These are phyloP conservation scores for Xyliphius kryptos DNA, from an alignment of 2,113 vertebrate genomes.

Conservation along the genomic window DNA sequence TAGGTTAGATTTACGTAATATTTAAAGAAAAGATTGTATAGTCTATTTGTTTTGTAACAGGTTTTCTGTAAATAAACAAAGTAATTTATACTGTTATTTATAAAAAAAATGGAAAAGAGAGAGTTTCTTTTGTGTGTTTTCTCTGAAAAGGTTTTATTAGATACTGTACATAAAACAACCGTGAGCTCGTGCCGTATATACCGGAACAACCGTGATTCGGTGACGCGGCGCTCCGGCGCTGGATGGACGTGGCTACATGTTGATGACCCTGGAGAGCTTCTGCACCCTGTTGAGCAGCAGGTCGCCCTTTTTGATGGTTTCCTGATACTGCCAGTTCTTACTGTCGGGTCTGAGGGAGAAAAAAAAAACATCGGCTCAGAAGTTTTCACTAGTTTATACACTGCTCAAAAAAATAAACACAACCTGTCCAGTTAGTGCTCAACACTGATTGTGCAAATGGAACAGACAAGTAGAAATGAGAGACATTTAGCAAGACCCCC, in stretches of 20 bases:
- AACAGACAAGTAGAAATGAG: too few species aligned
- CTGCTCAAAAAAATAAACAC: too few species aligned
- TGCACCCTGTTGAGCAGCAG: slow-evolving; percentile 96
- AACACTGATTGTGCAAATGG: too few species aligned
- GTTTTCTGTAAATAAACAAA: slow-evolving; percentile 99
- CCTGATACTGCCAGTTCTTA: slow-evolving; percentile 99
- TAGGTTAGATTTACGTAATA: slow-evolving; percentile 98
- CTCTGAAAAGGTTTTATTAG: slow-evolving; percentile 57
- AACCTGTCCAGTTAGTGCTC: too few species aligned
- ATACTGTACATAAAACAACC: slow-evolving; percentile 71
- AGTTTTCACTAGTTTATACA: too few species aligned
- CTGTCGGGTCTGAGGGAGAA: slow-evolving; percentile 80
- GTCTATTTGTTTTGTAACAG: slow-evolving; percentile 99
- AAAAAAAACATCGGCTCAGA: slow-evolving; percentile 27
- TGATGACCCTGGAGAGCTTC: slow-evolving; percentile 95
- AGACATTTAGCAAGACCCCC: too few species aligned
- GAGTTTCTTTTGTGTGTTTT: slow-evolving; percentile 40
- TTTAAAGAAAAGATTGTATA: slow-evolving; percentile 99
- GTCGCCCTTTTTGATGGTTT: slow-evolving; percentile 98
- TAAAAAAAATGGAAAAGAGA: slow-evolving; percentile 71
- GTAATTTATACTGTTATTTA: slow-evolving; percentile 99
- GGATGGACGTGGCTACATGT: slow-evolving; percentile 71
- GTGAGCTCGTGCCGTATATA: slow-evolving; percentile 42
- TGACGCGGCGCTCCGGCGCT: not conserved
- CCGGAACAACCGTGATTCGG: slow-evolving; percentile 37